Base-by-base conservation (phyloP, 2,113 vertebrate genomes). In the Oreotrochilus melanogaster region DNA sequence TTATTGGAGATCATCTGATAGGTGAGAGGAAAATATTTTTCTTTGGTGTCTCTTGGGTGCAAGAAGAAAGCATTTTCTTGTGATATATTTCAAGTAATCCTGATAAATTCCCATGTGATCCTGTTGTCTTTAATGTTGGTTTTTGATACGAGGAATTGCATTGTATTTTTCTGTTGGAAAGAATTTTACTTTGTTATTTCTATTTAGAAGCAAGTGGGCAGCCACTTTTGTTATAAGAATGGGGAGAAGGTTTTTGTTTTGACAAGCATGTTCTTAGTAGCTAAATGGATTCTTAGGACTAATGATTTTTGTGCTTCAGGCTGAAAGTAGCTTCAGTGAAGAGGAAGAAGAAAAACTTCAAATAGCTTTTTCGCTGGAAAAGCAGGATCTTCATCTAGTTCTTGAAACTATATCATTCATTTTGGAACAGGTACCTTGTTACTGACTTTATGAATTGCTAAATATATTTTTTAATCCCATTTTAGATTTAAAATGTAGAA, bases 301-400 rank as follows among this genome's bases (percentile, higher is more conserved):
- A 90, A 92, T 25, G 3, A 4, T 64, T 79, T 96, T 86, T 95
- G 50, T 97, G 15, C 97, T 97, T 71, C 81, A 99, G 99, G 97
- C 96, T 57, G 99, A 99, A 92, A 98, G 97, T 57, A 98, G 98
- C 48, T 99, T 99, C 97, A 99, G 98, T 87, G 98, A 99, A 92
- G 99, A 99, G 42, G 99, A 99, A 78, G 99, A 99, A 93, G 98
- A 99, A 97, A 99, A 99, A 83, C 98, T 99, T 83, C 98, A 99
- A 78, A 89, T 92, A 39, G 99, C 99, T 31, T 98, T 99, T 86
- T 98, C 98, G 6, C 50, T 99, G 97, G 98, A 99, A 78, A 99
- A 99, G 94, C 98, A 98, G 66, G 98, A 98, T 88, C 99, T 99
- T 57, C 98, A 97, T 78, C 97, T 99, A 25, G 95, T 99, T 88